A percentile compares a stretch with the other conserved stretches of the same genome.
Conservation (phyloP, 2,888 invertebrate genomes). For the Isotomurus palustris region DNA sequence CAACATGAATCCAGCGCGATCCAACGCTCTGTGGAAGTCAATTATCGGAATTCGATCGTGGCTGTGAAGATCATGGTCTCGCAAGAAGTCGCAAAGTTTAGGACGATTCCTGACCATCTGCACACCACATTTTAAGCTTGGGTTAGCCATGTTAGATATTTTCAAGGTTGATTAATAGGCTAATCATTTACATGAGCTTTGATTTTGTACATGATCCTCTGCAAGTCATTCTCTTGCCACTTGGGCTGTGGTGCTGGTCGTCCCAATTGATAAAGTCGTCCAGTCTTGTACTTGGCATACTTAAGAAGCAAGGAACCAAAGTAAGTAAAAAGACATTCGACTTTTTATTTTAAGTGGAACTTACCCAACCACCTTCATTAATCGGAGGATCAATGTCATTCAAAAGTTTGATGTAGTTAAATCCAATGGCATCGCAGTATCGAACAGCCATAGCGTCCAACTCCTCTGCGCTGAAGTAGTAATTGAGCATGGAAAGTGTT, state of each 20-base stretch:
- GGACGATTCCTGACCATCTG: constrained; percentile 42
- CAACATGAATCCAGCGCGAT: constrained; percentile 62
- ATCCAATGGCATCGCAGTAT: constrained; percentile 69
- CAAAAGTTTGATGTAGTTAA: constrained; percentile 67
- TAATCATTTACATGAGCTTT: constrained; percentile 38
- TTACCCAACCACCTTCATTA: constrained; percentile 47
- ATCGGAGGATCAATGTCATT: constrained; percentile 59
- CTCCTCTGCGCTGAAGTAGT: constrained; percentile 63
- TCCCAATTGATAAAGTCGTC: constrained; percentile 39
- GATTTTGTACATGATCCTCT: constrained; percentile 44
- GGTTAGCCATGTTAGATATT: too few species aligned
- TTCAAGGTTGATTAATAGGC: not conserved
- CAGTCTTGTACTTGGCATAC: constrained; percentile 38
- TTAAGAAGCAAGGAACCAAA: constrained; percentile 13
- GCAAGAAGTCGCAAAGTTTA: constrained; percentile 38
- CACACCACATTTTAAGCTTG: constrained; percentile 1
- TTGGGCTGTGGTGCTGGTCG: constrained; percentile 37
- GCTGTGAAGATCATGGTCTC: constrained; percentile 37
- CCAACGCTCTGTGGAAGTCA: constrained; percentile 68
- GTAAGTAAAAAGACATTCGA: not conserved
- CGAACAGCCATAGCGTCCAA: constrained; percentile 64
- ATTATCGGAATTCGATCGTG: constrained; percentile 42
- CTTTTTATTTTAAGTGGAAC: not conserved
- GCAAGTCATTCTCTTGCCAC: constrained; percentile 44
- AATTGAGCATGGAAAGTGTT: constrained; percentile 63